Conservation (phyloP, 2,888 invertebrate species). For the Lypha dubia region DNA sequence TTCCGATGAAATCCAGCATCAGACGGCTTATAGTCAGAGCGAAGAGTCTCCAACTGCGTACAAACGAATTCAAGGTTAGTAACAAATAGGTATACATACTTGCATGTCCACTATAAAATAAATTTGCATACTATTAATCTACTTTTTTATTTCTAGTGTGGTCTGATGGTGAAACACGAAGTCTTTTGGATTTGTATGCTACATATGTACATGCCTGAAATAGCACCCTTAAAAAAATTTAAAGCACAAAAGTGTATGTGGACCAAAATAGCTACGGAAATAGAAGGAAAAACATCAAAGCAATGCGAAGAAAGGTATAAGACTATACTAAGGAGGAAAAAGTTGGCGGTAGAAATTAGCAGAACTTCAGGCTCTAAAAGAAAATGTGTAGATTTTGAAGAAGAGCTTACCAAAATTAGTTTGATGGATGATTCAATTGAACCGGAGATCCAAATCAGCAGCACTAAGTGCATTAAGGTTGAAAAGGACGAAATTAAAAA, state of each 20-base stretch:
- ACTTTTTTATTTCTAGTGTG: conserved; percentile 24
- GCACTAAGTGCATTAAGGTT: not conserved
- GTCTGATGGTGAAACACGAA: conserved; percentile 47
- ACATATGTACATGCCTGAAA: conserved; percentile 33
- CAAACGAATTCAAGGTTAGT: no score
- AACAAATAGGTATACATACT: not conserved
- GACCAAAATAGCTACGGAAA: conserved; percentile 4
- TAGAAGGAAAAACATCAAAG: conserved; percentile 19
- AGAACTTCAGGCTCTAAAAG: not conserved
- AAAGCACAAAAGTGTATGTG: conserved; percentile 53
- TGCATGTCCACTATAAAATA: no score
- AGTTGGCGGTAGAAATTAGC: not conserved
- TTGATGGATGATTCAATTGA: conserved; percentile 7
- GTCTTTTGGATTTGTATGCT: conserved; percentile 31
- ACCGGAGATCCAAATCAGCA: conserved; percentile 2
- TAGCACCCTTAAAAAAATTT: conserved; percentile 41
- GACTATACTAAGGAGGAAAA: conserved; percentile 51
- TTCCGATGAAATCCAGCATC: no score
- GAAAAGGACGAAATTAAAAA: not conserved
- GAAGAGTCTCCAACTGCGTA: no score
- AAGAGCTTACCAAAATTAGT: conserved; percentile 14
- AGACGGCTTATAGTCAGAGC: no score
- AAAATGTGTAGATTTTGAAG: not conserved
- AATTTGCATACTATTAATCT: not conserved
- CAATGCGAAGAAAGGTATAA: conserved; percentile 60